Base-by-base conservation (phyloP, 1,140 invertebrate species). In the Drosophila pseudoananassae region DNA sequence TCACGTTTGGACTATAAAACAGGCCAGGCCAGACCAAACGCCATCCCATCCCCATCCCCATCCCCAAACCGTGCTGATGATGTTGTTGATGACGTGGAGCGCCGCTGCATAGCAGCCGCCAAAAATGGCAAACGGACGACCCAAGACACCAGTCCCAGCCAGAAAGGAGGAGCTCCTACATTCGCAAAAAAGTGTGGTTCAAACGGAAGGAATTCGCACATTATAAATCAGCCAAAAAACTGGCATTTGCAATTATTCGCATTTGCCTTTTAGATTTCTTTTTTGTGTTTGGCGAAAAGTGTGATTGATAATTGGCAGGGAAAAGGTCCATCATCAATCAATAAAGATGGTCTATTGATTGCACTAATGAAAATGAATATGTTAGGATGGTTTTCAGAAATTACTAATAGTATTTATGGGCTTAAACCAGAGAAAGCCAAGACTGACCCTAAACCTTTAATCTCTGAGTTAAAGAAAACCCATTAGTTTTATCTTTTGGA, bases 1-100 rank as follows among this genome's bases (percentile, higher is more conserved):
- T 79, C 83, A 88, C 83, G 83, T 88, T 88, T 88, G 83, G 76
- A 88, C 83, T 88, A 88, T 88, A 88, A 88, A 88, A 88, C 84
- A 73, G 83, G 57, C 65, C 72, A 69, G 45, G 33, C 43, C 17
- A 49, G 51, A 31, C 57, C 46, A 72, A 54, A 64, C 33, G 47
- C 56, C 53, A 33, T n/a, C 53, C 54, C 31, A 15, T 43, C n/a
- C 38, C 38, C 33, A 66, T 49, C 27, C 15, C 45, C 14, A 20
- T n/a, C 52, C 52, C 64, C 50, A 49, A 55, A 50, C 54, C 72
- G 54, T 54, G 50, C 65, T 79, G 83, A 82, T 88, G 83, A 87
- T 88, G 83, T 88, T 87, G 83, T 88, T 88, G 83, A 87, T 87
- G 83, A 88, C 83, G 73, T 83, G 84, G 75, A 88, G 78, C 83